Percentiles rank a stretch among this genome's conserved stretches.
These are phyloP conservation scores for Trematocara nigrifrons DNA, from an alignment of 2,113 vertebrate genomes.

Conservation along the genomic window DNA sequence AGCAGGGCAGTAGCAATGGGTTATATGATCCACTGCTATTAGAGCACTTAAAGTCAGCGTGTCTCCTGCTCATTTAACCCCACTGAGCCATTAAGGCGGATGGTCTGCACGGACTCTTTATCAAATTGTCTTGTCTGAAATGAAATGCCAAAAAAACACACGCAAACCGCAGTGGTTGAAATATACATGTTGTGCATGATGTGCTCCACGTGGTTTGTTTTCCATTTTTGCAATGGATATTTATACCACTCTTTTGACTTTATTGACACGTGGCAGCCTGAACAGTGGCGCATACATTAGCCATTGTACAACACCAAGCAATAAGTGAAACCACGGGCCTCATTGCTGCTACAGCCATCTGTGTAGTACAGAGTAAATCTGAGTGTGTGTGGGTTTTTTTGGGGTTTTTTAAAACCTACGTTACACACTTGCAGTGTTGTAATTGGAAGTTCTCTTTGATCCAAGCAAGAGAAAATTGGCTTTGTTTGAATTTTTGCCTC, in stretches of 20 bases:
- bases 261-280: not conserved
- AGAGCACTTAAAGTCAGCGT: slow-evolving; percentile 53
- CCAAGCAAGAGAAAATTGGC: not conserved
- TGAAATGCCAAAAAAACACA: slow-evolving; percentile 5
- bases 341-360: not conserved
- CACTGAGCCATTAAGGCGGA: slow-evolving; percentile 19
- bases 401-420: not conserved
- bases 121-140: slow-evolving; percentile 10
- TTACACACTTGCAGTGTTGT: not conserved
- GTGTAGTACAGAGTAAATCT: not conserved
- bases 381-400: no score
- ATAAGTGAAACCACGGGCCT: not conserved
- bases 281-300: not conserved
- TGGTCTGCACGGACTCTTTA: slow-evolving; percentile 6
- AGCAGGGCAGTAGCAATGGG: slow-evolving; percentile 30
- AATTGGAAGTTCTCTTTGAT: not conserved
- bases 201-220: not conserved
- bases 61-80: slow-evolving; percentile 38
- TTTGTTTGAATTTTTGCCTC: not conserved
- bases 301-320: not conserved
- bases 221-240: not conserved
- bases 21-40: slow-evolving; percentile 55
- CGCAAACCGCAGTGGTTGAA: not conserved
- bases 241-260: not conserved
- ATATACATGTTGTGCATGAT: not conserved